Percentiles rank a stretch among this genome's conserved stretches.
phyloP scores from a whole-genome alignment of 2,888 invertebrate genomes.

The Cephus runcator region DNA sequence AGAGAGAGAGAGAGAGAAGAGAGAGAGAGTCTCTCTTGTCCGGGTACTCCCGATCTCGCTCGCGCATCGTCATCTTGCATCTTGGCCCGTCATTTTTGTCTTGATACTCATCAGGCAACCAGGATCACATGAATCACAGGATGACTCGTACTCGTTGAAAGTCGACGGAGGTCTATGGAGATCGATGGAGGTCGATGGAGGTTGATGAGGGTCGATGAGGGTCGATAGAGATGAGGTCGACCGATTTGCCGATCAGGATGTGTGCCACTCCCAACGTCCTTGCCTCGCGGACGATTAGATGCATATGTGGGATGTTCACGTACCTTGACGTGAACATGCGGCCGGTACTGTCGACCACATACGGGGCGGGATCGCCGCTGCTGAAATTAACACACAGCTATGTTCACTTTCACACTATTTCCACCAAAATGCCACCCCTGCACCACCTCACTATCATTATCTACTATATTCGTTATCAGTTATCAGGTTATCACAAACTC shows the following conservation, averaged over 20 bases:
- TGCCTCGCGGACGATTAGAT: slow-evolving; percentile 17
- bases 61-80: too few species aligned
- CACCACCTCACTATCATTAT: slow-evolving; percentile 35
- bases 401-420: slow-evolving; percentile 51
- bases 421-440: slow-evolving; percentile 34
- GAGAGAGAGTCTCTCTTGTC: too few species aligned
- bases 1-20: too few species aligned
- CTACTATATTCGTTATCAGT: slow-evolving; percentile 17
- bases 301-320: slow-evolving; percentile 57
- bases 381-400: slow-evolving; percentile 52
- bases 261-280: slow-evolving; percentile 22
- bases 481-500: slow-evolving; percentile 18
- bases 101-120: too few species aligned
- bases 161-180: too few species aligned
- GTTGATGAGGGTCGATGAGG: slow-evolving; percentile 12
- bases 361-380: slow-evolving; percentile 66
- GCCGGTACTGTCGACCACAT: slow-evolving; percentile 67
- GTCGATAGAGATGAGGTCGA: slow-evolving; percentile 4
- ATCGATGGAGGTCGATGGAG: too few species aligned
- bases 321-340: slow-evolving; percentile 70
- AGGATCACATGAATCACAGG: too few species aligned
- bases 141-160: too few species aligned
- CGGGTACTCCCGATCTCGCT: too few species aligned
- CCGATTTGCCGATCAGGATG: neutral
- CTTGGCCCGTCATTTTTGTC: too few species aligned